Evolutionary conservation across 1,140 invertebrate species (phyloP).

Genomic region (Temnothorax nylanderi): DNA sequence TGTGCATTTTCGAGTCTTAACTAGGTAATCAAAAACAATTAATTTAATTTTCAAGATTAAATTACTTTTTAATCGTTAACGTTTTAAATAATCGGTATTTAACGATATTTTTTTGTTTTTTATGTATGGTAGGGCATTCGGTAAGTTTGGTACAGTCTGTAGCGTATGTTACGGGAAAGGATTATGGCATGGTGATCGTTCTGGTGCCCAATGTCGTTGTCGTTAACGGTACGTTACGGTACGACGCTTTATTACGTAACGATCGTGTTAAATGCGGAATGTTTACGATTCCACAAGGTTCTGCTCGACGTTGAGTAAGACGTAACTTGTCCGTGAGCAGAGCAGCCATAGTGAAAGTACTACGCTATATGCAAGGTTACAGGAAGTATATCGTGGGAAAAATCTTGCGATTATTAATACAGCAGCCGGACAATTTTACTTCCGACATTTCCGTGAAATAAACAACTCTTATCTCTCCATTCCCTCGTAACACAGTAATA

Average conservation of each 20-base stretch:
- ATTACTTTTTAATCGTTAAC: not conserved
- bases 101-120: not conserved
- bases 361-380: slow-evolving; percentile 32
- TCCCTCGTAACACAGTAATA: not conserved
- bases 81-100: not conserved
- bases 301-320: slow-evolving; percentile 14
- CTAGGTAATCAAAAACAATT: not conserved
- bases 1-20: not conserved
- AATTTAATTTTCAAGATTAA: not conserved
- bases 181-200: slow-evolving; percentile 8
- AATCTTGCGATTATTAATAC: slow-evolving; percentile 16
- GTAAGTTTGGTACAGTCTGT: not conserved
- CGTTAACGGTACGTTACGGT: slow-evolving; percentile 30
- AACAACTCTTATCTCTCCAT: not conserved
- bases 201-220: slow-evolving; percentile 14
- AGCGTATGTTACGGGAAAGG: not conserved
- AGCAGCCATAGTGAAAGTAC: slow-evolving; percentile 27
- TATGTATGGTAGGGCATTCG: not conserved
- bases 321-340: slow-evolving; percentile 25
- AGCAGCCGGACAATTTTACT: not conserved
- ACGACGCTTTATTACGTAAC: slow-evolving; percentile 27
- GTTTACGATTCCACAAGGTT: slow-evolving; percentile 50
- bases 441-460: not conserved
- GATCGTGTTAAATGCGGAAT: not conserved
- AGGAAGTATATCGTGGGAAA: slow-evolving; percentile 42